Evolutionary conservation across 2,888 invertebrate species (phyloP).

Genomic region (Sympetrum striolatum): DNA sequence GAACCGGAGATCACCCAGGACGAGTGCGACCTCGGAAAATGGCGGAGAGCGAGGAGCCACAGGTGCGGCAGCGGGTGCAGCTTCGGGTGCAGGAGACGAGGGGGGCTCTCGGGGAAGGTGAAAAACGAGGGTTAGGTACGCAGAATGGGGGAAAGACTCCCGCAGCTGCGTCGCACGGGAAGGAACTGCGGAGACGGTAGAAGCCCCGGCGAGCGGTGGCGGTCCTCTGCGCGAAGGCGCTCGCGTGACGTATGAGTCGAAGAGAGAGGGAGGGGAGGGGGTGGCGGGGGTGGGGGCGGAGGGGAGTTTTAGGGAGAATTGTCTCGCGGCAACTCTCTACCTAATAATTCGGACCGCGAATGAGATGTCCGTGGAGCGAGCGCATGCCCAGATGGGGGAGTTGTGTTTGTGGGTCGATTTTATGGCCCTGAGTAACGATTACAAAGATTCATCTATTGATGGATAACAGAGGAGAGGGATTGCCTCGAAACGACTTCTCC

Average conservation of each 20-base stretch:
- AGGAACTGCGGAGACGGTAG: background rate
- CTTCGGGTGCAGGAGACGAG: background rate
- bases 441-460: background rate
- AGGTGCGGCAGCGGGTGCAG: background rate
- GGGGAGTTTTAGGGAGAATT: background rate
- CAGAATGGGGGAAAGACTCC: background rate
- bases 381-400: no score
- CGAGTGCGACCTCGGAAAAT: no score
- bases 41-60: no score
- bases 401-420: no score
- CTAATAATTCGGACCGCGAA: no score
- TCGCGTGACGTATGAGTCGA: conserved; percentile 20
- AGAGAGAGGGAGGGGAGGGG: background rate
- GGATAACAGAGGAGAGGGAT: background rate
- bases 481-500: background rate
- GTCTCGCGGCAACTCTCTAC: no score
- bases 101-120: background rate
- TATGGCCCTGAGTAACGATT: background rate
- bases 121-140: background rate
- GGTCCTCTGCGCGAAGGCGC: conserved; percentile 5
- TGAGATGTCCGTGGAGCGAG: no score
- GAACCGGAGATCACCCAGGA: no score
- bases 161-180: conserved; percentile 17
- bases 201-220: conserved; percentile 5
- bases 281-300: background rate